Conservation (phyloP, 2,888 invertebrate species). For the Digitonthophagus gazella region DNA sequence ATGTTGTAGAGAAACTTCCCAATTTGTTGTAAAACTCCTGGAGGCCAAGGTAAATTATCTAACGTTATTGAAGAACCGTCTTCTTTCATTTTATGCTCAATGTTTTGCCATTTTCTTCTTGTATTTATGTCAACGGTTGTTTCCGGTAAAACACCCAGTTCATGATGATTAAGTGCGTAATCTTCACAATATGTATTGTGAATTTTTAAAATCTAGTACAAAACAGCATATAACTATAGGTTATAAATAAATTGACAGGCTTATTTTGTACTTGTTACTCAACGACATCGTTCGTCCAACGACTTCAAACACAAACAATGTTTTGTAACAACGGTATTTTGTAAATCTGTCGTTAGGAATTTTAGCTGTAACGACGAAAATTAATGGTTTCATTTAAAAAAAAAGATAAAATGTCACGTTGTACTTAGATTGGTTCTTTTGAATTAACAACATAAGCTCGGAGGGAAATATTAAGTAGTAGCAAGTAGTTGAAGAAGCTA, state of each 20-base stretch:
- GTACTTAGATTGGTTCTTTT: too few relatives aligned
- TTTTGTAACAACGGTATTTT: not conserved
- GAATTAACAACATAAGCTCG: too few relatives aligned
- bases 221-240: conserved; percentile 19
- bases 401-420: not conserved
- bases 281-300: too few relatives aligned
- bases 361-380: too few relatives aligned
- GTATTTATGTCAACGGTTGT: conserved; percentile 52
- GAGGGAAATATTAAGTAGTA: too few relatives aligned
- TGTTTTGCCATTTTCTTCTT: conserved; percentile 71
- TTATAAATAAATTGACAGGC: not conserved
- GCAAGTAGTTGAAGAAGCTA: too few relatives aligned
- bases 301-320: too few relatives aligned
- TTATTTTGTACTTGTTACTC: too few relatives aligned
- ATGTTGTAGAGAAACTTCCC: conserved; percentile 87
- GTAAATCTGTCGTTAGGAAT: not conserved
- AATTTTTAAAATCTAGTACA: conserved; percentile 38
- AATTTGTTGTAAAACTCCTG: conserved; percentile 61
- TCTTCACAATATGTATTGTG: conserved; percentile 45
- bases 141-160: conserved; percentile 39
- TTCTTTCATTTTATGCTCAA: conserved; percentile 53
- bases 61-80: conserved; percentile 42
- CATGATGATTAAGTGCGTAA: conserved; percentile 37
- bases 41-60: conserved; percentile 64
- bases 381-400: not conserved